phyloP scores from a whole-genome alignment of 37 sponge, comb jelly and placozoan species.

The Cladorhizidae sp. region DNA sequence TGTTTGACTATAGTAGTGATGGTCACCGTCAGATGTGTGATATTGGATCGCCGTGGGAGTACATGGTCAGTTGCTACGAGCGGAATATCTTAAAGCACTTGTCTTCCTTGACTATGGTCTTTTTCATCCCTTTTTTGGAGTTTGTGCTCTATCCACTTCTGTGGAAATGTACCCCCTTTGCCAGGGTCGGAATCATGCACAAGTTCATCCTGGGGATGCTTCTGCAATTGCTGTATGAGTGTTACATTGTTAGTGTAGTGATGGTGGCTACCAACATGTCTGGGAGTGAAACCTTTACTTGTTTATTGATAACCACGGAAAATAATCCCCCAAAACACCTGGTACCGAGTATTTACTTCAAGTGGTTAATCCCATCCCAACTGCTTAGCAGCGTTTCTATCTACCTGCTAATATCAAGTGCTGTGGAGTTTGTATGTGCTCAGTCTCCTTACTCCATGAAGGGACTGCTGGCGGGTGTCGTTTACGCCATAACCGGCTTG shows the following conservation, averaged over 20 bases:
- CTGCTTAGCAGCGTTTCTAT: not conserved
- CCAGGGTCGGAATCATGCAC: not conserved
- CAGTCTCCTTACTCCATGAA: slow-evolving; percentile 16
- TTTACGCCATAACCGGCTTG: not conserved
- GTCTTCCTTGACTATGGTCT: not conserved
- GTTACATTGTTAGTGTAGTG: not conserved
- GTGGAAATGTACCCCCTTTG: not conserved
- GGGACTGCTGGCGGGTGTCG: not conserved
- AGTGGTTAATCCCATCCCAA: not conserved
- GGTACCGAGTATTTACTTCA: not conserved
- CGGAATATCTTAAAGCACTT: not conserved
- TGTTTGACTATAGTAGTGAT: not conserved
- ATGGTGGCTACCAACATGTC: not conserved
- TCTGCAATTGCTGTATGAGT: not conserved
- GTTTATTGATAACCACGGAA: not conserved
- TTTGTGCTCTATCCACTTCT: not conserved
- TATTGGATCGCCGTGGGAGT: not conserved
- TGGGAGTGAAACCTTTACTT: not conserved
- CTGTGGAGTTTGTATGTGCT: slow-evolving; percentile 8
- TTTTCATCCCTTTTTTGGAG: not conserved
- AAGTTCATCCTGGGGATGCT: not conserved
- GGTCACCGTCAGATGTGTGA: not conserved
- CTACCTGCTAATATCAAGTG: not conserved
- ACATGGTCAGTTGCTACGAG: not conserved
- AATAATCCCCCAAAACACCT: not conserved